Percentiles rank a stretch among this genome's conserved stretches.
These are phyloP conservation scores for Carduelis carduelis DNA, from an alignment of 2,797 vertebrate genomes.

Conservation along the genomic window DNA sequence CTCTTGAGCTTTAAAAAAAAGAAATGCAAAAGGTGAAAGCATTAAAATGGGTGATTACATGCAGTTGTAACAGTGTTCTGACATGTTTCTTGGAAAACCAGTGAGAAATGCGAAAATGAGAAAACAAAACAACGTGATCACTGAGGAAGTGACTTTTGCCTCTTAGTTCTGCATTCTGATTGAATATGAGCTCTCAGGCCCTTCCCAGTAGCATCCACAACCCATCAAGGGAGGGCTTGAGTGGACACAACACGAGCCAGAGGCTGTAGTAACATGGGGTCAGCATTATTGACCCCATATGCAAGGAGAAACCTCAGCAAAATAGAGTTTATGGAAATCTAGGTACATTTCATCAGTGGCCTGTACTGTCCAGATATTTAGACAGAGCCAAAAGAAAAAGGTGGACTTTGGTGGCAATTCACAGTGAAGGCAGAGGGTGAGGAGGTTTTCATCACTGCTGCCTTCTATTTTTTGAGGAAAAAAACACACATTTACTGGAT, in stretches of 20 bases:
- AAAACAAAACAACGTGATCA: conserved; percentile 77
- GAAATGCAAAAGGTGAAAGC: conserved; percentile 90
- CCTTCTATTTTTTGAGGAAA: not conserved
- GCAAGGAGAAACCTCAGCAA: not conserved
- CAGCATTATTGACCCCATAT: not conserved
- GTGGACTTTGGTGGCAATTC: not conserved
- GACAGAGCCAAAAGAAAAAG: not conserved
- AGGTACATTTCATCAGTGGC: not conserved
- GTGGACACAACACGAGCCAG: not conserved
- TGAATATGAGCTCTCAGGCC: conserved; percentile 79
- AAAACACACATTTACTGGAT: not conserved
- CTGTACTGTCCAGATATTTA: not conserved
- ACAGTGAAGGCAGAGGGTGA: accelerated
- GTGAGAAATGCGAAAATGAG: conserved; percentile 82
- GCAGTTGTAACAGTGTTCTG: conserved; percentile 77
- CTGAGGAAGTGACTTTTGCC: conserved; percentile 70
- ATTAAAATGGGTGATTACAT: conserved; percentile 86
- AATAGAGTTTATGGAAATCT: not conserved
- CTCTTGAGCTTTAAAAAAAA: conserved; percentile 86
- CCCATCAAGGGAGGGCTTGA: not conserved
- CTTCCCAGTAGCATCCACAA: not conserved
- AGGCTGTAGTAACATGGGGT: not conserved
- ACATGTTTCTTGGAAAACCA: conserved; percentile 84
- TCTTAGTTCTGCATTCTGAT: conserved; percentile 93
- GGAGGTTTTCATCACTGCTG: not conserved